Base-by-base conservation (phyloP, 2,888 invertebrate species). In the Synanthedon andrenaeformis region DNA sequence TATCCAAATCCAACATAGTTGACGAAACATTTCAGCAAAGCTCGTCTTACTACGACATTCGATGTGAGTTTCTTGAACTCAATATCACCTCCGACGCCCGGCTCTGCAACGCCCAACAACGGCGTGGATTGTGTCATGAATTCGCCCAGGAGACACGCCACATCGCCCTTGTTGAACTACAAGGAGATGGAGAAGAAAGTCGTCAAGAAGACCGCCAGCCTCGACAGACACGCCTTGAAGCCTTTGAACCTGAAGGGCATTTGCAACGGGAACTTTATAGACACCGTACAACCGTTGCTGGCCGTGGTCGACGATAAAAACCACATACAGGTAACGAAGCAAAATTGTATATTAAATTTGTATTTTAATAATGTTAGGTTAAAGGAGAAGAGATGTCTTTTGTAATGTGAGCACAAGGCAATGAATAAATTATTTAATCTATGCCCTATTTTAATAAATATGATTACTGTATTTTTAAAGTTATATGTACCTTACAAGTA, bases 221-320 rank as follows among this genome's bases (percentile, higher is more conserved):
- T 88, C 6, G 88, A 88, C 60, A 61, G 86, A 8, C 72, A 76
- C 51, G 57, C 76, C 0, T 62, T 87, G 2, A 83, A 84, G 49
- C 86, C 85, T 17, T 63, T 87, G 10, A 85, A 83, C 56, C 63
- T 88, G 62, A 84, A 82, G 49, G 88, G 87, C 0, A 79, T 84
- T 41, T 78, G 79, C 53, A 84, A 79, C 58, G 71, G 67, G n/a
- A 74, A 73, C 48, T n/a, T 13, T 14, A 69, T 62, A n/a, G 81
- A 82, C n/a, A 59, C 66, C 8, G 45, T 67, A 1, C 82, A 80
- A 28, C 88, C 87, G n/a, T 58, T 88, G 49, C 57, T 88, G 55
- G 87, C 85, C 45, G 82, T 88, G 3, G 75, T 87, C 6, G 87
- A 88, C 59, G 86, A 85, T 59, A 82, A 75, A 57, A 82, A 83